Conservation (phyloP, 2,888 invertebrate species). For the Mactromeris polynyma region DNA sequence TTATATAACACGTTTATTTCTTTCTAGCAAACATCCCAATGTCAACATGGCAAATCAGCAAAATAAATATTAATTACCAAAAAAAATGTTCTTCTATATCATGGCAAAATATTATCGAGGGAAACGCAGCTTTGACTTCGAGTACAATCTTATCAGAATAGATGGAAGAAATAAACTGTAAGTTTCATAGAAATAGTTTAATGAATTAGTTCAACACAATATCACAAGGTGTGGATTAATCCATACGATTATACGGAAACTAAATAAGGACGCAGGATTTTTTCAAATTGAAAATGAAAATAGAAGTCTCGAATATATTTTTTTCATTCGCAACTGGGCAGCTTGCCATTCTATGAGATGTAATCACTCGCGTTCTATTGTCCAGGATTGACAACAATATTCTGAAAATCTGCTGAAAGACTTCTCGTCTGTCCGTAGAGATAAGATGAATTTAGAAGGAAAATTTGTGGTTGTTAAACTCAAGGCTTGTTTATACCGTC, state of each 20-base stretch:
- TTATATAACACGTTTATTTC: background rate
- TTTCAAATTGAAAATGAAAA: background rate
- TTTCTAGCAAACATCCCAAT: background rate
- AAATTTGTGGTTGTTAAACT: background rate
- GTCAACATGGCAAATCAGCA: background rate
- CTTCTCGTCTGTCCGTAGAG: background rate
- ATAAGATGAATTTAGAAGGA: background rate
- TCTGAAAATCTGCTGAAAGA: background rate
- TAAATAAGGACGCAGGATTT: no score
- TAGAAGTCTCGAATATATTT: background rate
- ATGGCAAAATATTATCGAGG: background rate
- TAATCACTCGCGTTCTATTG: background rate
- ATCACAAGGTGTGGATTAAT: no score
- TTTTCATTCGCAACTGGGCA: background rate
- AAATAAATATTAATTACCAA: background rate
- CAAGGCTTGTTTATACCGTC: background rate
- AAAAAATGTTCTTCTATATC: background rate
- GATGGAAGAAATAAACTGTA: no score
- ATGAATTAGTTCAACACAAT: no score
- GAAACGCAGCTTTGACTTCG: no score
- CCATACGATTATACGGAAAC: no score
- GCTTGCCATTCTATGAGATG: background rate
- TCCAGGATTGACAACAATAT: background rate
- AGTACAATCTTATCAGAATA: no score
- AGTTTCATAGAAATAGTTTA: no score